Evolutionary conservation across 2,113 vertebrate species (phyloP).

Genomic region (Ictalurus furcatus): DNA sequence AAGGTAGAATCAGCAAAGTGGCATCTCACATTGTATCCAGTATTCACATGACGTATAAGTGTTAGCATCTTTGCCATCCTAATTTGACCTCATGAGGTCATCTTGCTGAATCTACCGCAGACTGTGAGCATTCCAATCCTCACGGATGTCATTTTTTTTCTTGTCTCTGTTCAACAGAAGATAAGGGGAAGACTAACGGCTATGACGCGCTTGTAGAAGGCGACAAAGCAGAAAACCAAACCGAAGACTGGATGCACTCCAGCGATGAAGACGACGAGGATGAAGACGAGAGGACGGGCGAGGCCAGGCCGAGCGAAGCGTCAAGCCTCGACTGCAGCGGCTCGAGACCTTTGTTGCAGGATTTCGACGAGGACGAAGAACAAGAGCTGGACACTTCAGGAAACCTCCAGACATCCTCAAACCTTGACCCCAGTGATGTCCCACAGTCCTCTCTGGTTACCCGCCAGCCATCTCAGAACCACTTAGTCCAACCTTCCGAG

Average conservation of each 20-base stretch:
- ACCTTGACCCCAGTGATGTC: constrained; percentile 37
- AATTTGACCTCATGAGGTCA: neutral
- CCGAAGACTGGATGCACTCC: constrained; percentile 82
- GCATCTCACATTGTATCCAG: neutral
- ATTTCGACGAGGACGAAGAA: constrained; percentile 90
- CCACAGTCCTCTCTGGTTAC: constrained; percentile 1
- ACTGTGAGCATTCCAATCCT: neutral
- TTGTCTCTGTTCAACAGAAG: constrained; percentile 62
- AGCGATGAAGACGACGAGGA: constrained; percentile 77
- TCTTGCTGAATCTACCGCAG: constrained; percentile 17
- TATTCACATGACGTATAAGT: neutral
- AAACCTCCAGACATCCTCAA: constrained; percentile 48
- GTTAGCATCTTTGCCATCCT: neutral
- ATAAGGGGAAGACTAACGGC: constrained; percentile 63
- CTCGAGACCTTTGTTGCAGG: constrained; percentile 88
- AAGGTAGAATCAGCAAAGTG: constrained; percentile 22
- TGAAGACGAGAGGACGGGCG: constrained; percentile 67
- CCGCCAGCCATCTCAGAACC: constrained; percentile 6
- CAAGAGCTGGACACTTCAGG: constrained; percentile 49
- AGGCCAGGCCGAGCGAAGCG: constrained; percentile 64
- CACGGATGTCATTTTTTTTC: neutral
- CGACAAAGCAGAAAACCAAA: constrained; percentile 43
- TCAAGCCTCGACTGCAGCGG: constrained; percentile 85
- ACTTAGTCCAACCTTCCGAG: constrained; percentile 36
- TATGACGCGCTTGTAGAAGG: constrained; percentile 62